Conservation (phyloP, 2,888 invertebrate genomes). For the Mamestra brassicae region DNA sequence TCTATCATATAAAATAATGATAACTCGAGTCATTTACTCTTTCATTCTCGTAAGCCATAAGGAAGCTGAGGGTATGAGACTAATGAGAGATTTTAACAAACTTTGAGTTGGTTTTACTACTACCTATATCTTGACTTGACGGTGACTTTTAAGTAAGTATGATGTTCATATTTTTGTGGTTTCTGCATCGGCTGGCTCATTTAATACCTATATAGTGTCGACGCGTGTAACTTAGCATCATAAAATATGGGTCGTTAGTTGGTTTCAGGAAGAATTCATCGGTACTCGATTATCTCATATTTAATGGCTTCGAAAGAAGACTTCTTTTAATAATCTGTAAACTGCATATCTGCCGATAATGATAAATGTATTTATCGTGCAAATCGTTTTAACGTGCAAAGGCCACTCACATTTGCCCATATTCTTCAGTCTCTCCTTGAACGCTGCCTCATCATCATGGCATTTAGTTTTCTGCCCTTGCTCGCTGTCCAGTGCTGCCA, state of each 20-base stretch:
- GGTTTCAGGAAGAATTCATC: background rate
- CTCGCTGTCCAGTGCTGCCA: slow-evolving; percentile 95
- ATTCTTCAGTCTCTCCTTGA: slow-evolving; percentile 94
- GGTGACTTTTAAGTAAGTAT: background rate
- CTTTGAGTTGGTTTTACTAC: background rate
- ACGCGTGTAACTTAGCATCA: background rate
- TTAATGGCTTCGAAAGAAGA: background rate
- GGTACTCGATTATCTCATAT: background rate
- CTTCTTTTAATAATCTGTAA: background rate
- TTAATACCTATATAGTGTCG: slow-evolving; percentile 5
- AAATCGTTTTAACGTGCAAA: background rate
- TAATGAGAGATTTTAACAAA: slow-evolving; percentile 11
- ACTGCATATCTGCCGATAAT: background rate
- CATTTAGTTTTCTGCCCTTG: slow-evolving; percentile 88
- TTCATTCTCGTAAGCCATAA: slow-evolving; percentile 17
- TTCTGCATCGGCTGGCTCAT: background rate
- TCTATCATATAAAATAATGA: background rate
- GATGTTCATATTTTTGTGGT: background rate
- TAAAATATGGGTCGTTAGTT: background rate
- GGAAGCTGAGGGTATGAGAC: slow-evolving; percentile 23
- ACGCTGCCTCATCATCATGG: slow-evolving; percentile 93
- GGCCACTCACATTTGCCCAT: slow-evolving; percentile 94
- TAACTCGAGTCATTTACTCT: slow-evolving; percentile 13
- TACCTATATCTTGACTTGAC: background rate
- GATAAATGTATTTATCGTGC: background rate